Conservation (phyloP, 2,888 invertebrate genomes). For the Cantharis rufa region DNA sequence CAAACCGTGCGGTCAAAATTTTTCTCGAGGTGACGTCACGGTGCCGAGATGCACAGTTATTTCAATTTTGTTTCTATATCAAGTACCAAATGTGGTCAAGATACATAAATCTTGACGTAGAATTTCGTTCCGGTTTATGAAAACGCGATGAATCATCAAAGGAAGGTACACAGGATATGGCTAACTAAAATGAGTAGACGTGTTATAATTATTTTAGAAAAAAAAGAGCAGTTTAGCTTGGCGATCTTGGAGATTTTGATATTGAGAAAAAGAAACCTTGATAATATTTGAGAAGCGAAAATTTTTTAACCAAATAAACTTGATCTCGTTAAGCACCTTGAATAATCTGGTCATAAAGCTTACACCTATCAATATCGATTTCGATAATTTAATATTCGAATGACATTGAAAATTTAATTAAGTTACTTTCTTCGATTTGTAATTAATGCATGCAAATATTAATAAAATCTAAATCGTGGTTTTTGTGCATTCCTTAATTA, state of each 20-base stretch:
- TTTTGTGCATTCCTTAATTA: background rate
- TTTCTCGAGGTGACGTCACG: background rate
- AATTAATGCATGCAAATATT: background rate
- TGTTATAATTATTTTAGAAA: too few species aligned
- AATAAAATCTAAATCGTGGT: background rate
- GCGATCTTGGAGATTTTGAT: too few species aligned
- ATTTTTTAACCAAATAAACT: background rate
- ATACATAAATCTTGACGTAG: background rate
- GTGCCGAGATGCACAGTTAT: background rate
- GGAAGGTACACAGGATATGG: background rate
- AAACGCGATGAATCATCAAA: background rate
- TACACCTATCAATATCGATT: background rate
- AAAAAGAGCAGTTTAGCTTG: too few species aligned
- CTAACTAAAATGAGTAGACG: background rate
- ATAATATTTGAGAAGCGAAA: too few species aligned
- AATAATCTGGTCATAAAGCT: background rate
- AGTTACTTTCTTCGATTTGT: background rate
- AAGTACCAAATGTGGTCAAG: background rate
- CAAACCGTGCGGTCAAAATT: background rate
- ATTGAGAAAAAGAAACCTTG: too few species aligned
- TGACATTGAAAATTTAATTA: background rate
- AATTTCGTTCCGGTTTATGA: background rate
- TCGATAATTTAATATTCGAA: background rate
- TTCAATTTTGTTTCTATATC: background rate
- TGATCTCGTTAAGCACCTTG: background rate